These are phyloP conservation scores for Hyppa rectilinea DNA, from an alignment of 2,888 invertebrate species.

Conservation along the genomic window DNA sequence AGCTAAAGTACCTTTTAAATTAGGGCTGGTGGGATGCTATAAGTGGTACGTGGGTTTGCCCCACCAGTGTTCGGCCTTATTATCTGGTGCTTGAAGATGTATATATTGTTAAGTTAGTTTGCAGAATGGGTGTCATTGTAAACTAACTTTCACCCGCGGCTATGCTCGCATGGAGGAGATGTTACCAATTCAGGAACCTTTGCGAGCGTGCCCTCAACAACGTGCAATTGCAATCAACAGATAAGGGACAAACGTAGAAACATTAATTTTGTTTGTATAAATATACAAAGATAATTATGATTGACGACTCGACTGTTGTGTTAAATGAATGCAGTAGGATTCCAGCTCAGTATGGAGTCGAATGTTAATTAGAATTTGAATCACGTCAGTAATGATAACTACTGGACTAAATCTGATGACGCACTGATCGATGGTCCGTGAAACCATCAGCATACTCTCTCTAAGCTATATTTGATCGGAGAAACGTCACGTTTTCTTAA, in stretches of 20 bases:
- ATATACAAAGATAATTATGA: not conserved
- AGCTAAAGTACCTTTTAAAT: conserved; percentile 40
- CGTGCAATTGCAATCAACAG: not conserved
- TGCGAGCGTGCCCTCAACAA: not conserved
- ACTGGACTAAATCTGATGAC: no score
- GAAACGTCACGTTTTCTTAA: not conserved
- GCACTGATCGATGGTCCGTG: no score
- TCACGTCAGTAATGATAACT: no score
- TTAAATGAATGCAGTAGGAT: not conserved
- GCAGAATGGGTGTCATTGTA: not conserved
- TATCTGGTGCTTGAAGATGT: conserved; percentile 3
- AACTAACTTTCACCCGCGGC: not conserved
- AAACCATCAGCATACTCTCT: not conserved
- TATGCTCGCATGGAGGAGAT: not conserved
- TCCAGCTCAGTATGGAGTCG: no score
- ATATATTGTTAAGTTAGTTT: not conserved
- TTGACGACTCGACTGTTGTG: not conserved
- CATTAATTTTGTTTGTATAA: not conserved
- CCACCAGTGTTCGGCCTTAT: conserved; percentile 14
- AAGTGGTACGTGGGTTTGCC: conserved; percentile 2
- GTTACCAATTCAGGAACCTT: not conserved
- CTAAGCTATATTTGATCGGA: not conserved
- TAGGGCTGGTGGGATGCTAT: not conserved
- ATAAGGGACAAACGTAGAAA: not conserved
- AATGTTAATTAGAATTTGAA: no score